Base-by-base conservation (phyloP, 1,140 invertebrate genomes). In the Hormaphis cornu region DNA sequence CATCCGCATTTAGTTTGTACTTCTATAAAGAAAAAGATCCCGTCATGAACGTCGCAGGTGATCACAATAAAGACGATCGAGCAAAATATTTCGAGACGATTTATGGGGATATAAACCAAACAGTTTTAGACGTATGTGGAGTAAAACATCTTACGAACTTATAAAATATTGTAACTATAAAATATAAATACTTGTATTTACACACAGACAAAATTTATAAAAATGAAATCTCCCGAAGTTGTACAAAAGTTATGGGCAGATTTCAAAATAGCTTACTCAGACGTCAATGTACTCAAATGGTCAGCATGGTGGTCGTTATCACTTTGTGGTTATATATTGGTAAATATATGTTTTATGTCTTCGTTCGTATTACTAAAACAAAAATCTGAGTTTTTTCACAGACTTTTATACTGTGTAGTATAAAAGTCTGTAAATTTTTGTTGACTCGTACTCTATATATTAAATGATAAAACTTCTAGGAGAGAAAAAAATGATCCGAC, bases 301-400 rank as follows among this genome's bases (percentile, higher is more conserved):
- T 70, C 72, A 6, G 8, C 69, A 8, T 72, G 70, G 70, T 72
- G 69, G 72, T 48, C 59, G 24, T 35, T 72, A 5, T 63, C 69
- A 22, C 42, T 54, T 22, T 40, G 58, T 22, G 72, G 72, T n/a
- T 70, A 70, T 69, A 53, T 66, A 50, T 30, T 66, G 48, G 70
- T 69, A 63, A 35, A 48, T 54, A 48, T 30, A n/a, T n/a, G n/a
- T n/a, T n/a, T n/a, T n/a, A n/a, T n/a, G n/a, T 35, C 12, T 46
- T 42, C 6, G 33, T 35, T 33, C 16, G n/a, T 18, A 14, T 3
- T 40, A 40, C 28, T 40, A 40, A 61, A 20, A 8, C 18, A 37
- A 61, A 33, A 3, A 8, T 61, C 18, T 18, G 14, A 18, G n/a
- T n/a, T n/a, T n/a, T n/a, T n/a, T n/a, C n/a, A n/a, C n/a, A n/a